Conservation (phyloP, 1,140 invertebrate species). For the Eumaeus atala region DNA sequence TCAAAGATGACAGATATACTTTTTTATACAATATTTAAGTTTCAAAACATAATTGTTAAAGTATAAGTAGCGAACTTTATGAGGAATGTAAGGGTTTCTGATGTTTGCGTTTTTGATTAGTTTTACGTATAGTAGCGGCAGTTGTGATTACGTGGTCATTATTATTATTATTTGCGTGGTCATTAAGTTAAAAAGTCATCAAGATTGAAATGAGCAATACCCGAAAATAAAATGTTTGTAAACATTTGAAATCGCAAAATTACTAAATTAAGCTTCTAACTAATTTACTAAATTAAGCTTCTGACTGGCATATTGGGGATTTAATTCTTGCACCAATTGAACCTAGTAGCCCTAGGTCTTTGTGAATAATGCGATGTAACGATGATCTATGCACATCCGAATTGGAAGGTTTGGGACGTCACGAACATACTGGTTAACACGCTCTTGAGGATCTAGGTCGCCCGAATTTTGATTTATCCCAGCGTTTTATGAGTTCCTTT, state of each 20-base stretch:
- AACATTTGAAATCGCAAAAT: too few species aligned
- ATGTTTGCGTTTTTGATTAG: too few species aligned
- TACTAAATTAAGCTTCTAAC: slow-evolving; percentile 14
- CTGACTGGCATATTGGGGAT: neutral
- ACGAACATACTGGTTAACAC: slow-evolving; percentile 8
- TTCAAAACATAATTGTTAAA: too few species aligned
- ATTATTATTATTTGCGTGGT: too few species aligned
- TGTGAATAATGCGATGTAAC: slow-evolving; percentile 12
- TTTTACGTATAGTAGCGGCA: slow-evolving; percentile 34
- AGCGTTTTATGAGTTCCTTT: slow-evolving; percentile 16
- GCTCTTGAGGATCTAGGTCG: slow-evolving; percentile 18
- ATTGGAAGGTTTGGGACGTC: slow-evolving; percentile 4
- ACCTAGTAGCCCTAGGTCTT: slow-evolving; percentile 21
- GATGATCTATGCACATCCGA: slow-evolving; percentile 10
- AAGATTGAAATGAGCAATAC: slow-evolving; percentile 48
- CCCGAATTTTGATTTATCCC: slow-evolving; percentile 20
- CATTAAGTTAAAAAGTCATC: slow-evolving; percentile 49
- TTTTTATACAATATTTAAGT: too few species aligned
- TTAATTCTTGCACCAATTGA: neutral
- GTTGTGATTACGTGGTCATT: too few species aligned
- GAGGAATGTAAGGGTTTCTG: too few species aligned
- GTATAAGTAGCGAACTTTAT: too few species aligned
- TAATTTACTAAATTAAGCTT: slow-evolving; percentile 14
- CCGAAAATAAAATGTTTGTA: slow-evolving; percentile 31
- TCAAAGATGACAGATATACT: too few species aligned